Conservation (phyloP, 2,113 vertebrate species). For the Porphyrio hochstetteri region DNA sequence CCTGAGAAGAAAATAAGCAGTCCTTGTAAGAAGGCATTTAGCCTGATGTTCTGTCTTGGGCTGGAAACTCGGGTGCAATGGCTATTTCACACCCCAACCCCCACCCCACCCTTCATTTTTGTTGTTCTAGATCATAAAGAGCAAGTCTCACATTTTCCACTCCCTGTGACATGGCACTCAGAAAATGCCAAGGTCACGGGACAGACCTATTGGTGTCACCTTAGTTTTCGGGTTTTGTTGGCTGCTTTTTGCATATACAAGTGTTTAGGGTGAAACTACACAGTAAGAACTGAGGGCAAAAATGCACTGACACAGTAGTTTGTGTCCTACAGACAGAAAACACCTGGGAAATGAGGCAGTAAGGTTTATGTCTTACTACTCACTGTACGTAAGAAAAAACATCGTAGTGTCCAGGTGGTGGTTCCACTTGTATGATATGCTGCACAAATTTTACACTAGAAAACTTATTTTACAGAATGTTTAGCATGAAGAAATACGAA, state of each 20-base stretch:
- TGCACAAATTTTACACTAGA: background rate
- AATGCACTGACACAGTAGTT: background rate
- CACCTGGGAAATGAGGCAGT: background rate
- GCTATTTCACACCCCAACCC: too few species aligned
- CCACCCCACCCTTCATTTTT: background rate
- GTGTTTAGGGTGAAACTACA: background rate
- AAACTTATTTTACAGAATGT: background rate
- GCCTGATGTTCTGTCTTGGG: background rate
- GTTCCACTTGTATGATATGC: background rate
- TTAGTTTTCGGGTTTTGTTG: background rate
- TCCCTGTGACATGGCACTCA: background rate
- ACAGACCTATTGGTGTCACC: background rate
- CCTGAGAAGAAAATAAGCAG: background rate
- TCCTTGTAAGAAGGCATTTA: background rate
- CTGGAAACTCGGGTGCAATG: background rate
- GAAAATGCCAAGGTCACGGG: background rate
- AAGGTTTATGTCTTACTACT: background rate
- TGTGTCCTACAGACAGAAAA: background rate
- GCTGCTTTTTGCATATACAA: background rate
- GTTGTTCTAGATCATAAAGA: background rate
- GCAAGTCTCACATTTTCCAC: background rate
- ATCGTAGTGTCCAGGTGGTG: background rate
- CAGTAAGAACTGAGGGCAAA: rapidly evolving
- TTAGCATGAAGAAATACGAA: background rate
- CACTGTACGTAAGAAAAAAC: background rate